Percentiles rank a stretch among this genome's conserved stretches.
Conservation (phyloP, 2,888 invertebrate genomes). For the Tuberolachnus salignus region DNA sequence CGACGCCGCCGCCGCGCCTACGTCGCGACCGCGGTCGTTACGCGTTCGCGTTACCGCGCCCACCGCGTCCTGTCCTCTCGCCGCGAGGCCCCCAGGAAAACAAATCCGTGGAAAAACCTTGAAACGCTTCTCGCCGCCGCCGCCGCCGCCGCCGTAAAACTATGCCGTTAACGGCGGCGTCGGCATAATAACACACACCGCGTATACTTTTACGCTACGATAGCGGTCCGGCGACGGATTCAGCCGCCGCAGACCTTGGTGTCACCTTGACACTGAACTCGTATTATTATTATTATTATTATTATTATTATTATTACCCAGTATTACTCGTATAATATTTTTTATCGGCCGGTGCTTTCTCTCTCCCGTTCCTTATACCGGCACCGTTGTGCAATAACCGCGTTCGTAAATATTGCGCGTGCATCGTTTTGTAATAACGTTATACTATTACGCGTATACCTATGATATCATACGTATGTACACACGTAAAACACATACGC, state of each 20-base stretch:
- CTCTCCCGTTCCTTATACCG: neutral
- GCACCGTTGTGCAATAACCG: slow-evolving; percentile 17
- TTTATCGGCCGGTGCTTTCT: neutral
- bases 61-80: neutral
- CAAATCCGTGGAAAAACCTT: slow-evolving; percentile 27
- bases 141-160: neutral
- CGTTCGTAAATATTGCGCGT: slow-evolving; percentile 11
- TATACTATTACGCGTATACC: no score
- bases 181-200: neutral
- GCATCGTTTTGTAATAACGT: no score
- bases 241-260: slow-evolving; percentile 41
- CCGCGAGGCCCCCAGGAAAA: neutral
- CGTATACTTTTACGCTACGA: neutral
- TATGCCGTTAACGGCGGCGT: neutral
- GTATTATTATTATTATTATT: neutral
- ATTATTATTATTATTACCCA: neutral
- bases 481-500: no score
- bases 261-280: slow-evolving; percentile 54
- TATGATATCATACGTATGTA: no score
- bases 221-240: slow-evolving; percentile 42
- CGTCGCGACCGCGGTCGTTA: no score
- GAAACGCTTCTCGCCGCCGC: slow-evolving; percentile 7
- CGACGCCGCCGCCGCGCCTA: no score
- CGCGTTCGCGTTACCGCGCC: neutral
- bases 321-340: neutral